A percentile compares a stretch with the other conserved stretches of the same genome.
These are phyloP conservation scores for Echinops telfairi DNA, from an alignment of 2,113 vertebrate genomes.

Conservation along the genomic window DNA sequence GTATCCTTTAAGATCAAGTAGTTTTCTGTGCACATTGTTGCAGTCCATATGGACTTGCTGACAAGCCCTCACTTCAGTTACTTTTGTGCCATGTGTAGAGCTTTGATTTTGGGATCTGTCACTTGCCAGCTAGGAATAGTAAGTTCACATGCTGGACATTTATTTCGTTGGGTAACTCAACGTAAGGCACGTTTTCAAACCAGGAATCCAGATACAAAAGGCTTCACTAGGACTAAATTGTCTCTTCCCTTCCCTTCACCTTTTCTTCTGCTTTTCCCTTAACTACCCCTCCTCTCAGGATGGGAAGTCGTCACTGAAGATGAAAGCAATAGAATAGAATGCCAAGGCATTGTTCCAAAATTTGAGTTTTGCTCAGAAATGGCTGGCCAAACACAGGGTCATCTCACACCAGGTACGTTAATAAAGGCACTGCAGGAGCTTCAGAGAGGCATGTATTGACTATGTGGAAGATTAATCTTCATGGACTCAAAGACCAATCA, in stretches of 20 bases:
- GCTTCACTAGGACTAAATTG: conserved; percentile 43
- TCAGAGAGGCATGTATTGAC: conserved; percentile 14
- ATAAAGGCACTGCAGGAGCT: neutral
- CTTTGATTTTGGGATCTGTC: conserved; percentile 39
- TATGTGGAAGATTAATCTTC: neutral
- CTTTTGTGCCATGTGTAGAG: conserved; percentile 36
- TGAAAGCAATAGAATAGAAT: conserved; percentile 93
- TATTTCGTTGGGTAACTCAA: conserved; percentile 52
- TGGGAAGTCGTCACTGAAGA: conserved; percentile 96
- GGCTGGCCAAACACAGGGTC: conserved; percentile 89
- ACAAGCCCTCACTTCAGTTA: conserved; percentile 38
- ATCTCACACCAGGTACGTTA: conserved; percentile 89
- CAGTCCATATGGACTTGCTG: neutral
- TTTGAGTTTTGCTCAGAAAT: conserved; percentile 90
- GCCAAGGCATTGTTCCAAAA: conserved; percentile 90
- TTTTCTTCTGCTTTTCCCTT: conserved; percentile 85
- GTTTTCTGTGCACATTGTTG: conserved; percentile 27
- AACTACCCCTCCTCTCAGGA: conserved; percentile 88
- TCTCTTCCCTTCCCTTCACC: conserved; percentile 27
- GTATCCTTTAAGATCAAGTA: conserved; percentile 91
- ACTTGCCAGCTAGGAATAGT: conserved; percentile 56
- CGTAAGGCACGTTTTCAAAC: conserved; percentile 29
- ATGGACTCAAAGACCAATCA: neutral
- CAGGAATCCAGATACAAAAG: conserved; percentile 26
- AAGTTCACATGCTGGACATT: conserved; percentile 14